These are phyloP conservation scores for Pogonomyrmex californicus DNA, from an alignment of 1,140 invertebrate species.

Conservation along the genomic window DNA sequence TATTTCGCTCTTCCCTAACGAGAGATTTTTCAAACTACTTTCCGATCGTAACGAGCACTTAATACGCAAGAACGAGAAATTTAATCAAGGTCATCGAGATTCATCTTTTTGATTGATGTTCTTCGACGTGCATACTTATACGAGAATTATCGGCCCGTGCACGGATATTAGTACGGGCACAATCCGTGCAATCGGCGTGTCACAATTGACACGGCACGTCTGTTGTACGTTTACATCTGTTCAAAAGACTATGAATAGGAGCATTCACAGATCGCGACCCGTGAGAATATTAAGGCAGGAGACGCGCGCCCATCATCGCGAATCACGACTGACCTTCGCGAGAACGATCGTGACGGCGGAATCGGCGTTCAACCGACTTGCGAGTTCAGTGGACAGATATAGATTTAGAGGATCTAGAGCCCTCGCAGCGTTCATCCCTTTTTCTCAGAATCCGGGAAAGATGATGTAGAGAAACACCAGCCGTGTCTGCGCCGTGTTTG, in stretches of 20 bases:
- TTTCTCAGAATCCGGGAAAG: constrained; percentile 49
- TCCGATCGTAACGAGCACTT: constrained; percentile 6
- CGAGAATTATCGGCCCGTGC: constrained; percentile 21
- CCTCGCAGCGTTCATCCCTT: constrained; percentile 3
- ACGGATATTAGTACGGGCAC: background rate
- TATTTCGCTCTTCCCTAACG: constrained; percentile 37
- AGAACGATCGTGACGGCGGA: constrained; percentile 40
- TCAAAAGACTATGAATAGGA: constrained; percentile 27
- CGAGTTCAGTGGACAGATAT: constrained; percentile 43
- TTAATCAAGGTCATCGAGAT: constrained; percentile 42
- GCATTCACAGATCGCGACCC: constrained; percentile 18
- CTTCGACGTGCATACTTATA: background rate
- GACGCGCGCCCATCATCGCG: constrained; percentile 29
- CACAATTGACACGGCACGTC: background rate
- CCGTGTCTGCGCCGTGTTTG: constrained; percentile 22
- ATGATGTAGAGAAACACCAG: constrained; percentile 30
- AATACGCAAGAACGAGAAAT: constrained; percentile 32
- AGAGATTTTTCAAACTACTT: constrained; percentile 50
- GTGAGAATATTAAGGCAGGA: constrained; percentile 52
- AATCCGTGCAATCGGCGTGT: constrained; percentile 2
- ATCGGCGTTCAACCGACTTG: background rate
- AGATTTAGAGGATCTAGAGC: constrained; percentile 13
- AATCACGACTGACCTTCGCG: constrained; percentile 52
- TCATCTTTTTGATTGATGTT: constrained; percentile 44
- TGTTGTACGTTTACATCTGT: constrained; percentile 5